Evolutionary conservation across 1,140 invertebrate genomes (phyloP).

Genomic region (Spodoptera frugiperda): DNA sequence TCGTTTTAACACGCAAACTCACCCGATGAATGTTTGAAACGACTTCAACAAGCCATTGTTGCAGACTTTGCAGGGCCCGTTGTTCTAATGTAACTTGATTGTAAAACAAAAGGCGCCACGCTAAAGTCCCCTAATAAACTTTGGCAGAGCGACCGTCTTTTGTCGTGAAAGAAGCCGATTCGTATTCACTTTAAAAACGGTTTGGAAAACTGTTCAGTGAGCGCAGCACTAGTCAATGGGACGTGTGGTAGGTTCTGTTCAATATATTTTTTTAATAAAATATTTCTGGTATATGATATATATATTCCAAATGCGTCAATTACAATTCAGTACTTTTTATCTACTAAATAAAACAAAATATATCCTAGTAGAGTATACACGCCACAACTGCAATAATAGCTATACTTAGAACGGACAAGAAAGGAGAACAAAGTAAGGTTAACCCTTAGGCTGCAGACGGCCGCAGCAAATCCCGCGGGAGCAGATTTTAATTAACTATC

Average conservation of each 20-base stretch:
- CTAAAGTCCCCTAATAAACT: constrained; percentile 59
- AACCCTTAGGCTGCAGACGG: constrained; percentile 11
- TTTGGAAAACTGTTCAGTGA: constrained; percentile 53
- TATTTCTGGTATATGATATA: no score
- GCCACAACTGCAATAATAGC: background rate
- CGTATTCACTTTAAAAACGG: constrained; percentile 48
- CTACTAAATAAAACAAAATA: background rate
- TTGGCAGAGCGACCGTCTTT: constrained; percentile 67
- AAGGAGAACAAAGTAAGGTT: constrained; percentile 14
- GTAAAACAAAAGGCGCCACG: constrained; percentile 66
- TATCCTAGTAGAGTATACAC: no score
- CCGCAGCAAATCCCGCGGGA: constrained; percentile 34
- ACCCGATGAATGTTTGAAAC: constrained; percentile 62
- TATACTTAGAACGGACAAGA: constrained; percentile 1
- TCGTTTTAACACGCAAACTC: constrained; percentile 58
- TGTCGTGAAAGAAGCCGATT: constrained; percentile 66
- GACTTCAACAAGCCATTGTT: constrained; percentile 58
- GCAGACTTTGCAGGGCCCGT: constrained; percentile 56
- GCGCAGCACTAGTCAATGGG: constrained; percentile 2
- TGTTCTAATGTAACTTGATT: constrained; percentile 71
- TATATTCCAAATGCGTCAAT: no score
- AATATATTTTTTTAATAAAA: no score
- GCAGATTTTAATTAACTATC: constrained; percentile 78
- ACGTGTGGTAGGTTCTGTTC: background rate
- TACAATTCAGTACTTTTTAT: no score